Evolutionary conservation across 2,888 invertebrate genomes (phyloP), one percentile per base, ranked within the genome.

Genomic region (Tethea ocularis): DNA sequence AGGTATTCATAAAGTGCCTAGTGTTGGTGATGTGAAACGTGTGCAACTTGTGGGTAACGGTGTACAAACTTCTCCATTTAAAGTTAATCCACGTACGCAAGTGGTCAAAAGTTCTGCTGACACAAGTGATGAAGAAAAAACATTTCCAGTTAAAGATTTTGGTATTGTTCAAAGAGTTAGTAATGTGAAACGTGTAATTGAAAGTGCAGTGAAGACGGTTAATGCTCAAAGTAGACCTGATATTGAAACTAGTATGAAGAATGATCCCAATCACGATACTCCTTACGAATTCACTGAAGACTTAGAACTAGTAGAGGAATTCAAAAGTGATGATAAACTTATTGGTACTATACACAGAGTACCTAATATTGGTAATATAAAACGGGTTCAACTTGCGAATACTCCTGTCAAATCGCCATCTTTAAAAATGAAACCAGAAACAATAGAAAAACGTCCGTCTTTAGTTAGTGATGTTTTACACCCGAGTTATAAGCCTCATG

Each of bases 261-360:
- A 29, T 53, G 7, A 20, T 33, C 53, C 53, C 2, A 53, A 20
- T 0, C 10, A 1, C 11, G 4, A 20, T 11, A 22, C 33, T 22
- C 7, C 6, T 17, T 51, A 36, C n/a, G 26, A 54, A 29, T 55
- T 54, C 11, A 58, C 17, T 51, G 33, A 46, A 20, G 17, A 29
- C 24, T 7, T 22, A 36, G 20, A 41, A 51, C 3, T 26, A 29
- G 20, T 13, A 41, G 53, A 24, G 23, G 57, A 36, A 36, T 38
- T 38, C 46, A 24, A 29, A 20, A 57, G 60, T 36, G 60, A 66
- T 46, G 57, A 62, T 52, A 58, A 51, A 51, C 60, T 54, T 20
- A 66, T 64, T 64, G 85, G 76, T 2, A 74, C 62, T 3, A 67
- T 87, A 3, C 72, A 80, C 61, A 84, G 72, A 72, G 75, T 87